Conservation (phyloP, 2,888 invertebrate species). For the Drosophila algonquin region DNA sequence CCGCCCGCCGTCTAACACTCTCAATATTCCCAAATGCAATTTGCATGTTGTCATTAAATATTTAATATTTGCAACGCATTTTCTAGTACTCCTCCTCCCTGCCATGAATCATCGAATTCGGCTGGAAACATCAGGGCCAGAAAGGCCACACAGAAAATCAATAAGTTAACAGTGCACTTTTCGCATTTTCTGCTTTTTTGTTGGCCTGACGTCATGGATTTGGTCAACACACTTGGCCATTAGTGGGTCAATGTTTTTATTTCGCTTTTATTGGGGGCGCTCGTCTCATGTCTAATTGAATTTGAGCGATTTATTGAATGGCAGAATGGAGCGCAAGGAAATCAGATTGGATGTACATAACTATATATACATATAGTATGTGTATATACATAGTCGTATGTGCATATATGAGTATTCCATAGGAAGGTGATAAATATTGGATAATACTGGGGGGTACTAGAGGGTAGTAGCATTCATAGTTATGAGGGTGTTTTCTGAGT, state of each 20-base stretch:
- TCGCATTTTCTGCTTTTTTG: slow-evolving; percentile 25
- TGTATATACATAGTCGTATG: no score
- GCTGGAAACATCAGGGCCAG: slow-evolving; percentile 1
- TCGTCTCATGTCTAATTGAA: slow-evolving; percentile 57
- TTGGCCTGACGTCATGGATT: slow-evolving; percentile 61
- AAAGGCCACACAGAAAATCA: slow-evolving; percentile 52
- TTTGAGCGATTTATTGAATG: slow-evolving; percentile 48
- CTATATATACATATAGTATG: no score
- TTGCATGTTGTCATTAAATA: slow-evolving; percentile 50
- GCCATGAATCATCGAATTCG: slow-evolving; percentile 53
- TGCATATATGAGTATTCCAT: background rate
- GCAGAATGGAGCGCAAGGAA: no score
- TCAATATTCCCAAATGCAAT: slow-evolving; percentile 43
- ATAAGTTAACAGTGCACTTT: slow-evolving; percentile 66
- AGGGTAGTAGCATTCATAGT: background rate
- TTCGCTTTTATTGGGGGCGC: slow-evolving; percentile 48
- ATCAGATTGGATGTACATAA: background rate
- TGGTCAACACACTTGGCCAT: slow-evolving; percentile 52
- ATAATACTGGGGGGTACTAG: background rate
- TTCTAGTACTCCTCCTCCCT: background rate
- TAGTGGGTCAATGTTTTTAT: slow-evolving; percentile 68
- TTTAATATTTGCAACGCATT: slow-evolving; percentile 31
- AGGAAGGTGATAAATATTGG: background rate
- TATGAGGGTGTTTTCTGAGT: background rate
- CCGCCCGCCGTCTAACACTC: slow-evolving; percentile 4